Conservation (phyloP, 2,797 vertebrate genomes). For the Propithecus perrieri region DNA sequence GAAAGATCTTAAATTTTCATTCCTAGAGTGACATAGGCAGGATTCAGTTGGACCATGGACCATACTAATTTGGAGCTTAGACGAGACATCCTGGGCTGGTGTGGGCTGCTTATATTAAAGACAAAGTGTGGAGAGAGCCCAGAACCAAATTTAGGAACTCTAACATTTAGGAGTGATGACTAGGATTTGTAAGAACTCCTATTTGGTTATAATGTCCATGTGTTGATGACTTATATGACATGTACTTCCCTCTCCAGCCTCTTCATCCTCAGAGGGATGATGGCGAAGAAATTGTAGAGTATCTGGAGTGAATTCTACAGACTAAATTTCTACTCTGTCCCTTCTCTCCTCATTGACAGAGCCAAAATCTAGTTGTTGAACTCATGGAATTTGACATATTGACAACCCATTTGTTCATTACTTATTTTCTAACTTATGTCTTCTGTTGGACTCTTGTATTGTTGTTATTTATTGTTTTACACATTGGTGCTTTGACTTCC, state of each 20-base stretch:
- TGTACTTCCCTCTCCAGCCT: neutral
- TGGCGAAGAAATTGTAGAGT: neutral
- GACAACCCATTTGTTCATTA: neutral
- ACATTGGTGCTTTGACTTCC: neutral
- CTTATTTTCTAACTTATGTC: neutral
- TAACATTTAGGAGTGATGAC: neutral
- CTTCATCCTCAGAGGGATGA: neutral
- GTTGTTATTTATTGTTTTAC: slow-evolving; percentile 15
- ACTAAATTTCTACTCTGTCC: neutral
- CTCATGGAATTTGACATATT: neutral
- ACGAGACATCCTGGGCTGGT: neutral
- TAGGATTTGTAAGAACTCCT: neutral
- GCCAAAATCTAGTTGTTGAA: neutral
- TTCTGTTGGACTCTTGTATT: neutral
- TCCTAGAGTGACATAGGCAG: neutral
- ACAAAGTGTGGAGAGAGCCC: neutral
- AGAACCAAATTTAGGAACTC: neutral
- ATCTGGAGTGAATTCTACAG: neutral
- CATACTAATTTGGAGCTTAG: neutral
- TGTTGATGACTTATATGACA: neutral
- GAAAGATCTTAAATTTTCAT: slow-evolving; percentile 1
- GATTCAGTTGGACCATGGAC: neutral
- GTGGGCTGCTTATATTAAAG: neutral
- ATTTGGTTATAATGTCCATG: neutral
- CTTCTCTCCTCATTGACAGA: neutral